Base-by-base conservation (phyloP, 2,113 vertebrate species). In the Lophochroa leadbeateri region DNA sequence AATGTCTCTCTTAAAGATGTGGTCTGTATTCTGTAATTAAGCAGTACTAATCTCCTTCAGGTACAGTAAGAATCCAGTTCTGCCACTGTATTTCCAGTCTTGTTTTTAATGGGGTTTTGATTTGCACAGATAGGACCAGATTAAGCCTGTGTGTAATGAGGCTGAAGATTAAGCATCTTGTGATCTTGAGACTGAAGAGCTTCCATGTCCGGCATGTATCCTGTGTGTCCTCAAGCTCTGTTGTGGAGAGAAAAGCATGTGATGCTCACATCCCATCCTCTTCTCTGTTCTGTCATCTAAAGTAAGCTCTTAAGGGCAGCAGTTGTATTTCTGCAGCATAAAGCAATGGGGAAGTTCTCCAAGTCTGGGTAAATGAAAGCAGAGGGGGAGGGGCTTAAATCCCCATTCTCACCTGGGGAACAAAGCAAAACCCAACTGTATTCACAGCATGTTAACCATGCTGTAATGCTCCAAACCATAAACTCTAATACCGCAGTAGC, bases 221-320 rank as follows among this genome's bases (percentile, higher is more conserved):
- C 44, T 53, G 11, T 13, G 28, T 39, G 44, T 53, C 21, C 31
- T 44, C 21, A 46, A 20, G 70, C 70, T 77, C 43, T 24, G 41
- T 82, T 2, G 0, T 19, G 27, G 33, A 43, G 39, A 58, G 68
- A 35, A 67, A 60, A 55, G 58, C 0, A 0, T 1, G 0, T 37
- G 21, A 60, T 0, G 2, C 49, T 50, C 2, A 3, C 18, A 6
- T 53, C 29, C 31, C 39, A 4, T 35, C 63, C 49, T 27, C 29
- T 13, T 17, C 7, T 63, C 28, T 69, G 47, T 49, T 60, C 60
- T 23, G 23, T 55, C 63, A 27, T 33, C 49, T 47, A 28, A 47
- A 74, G 37, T 29, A 52, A 90, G 63, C 43, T 86, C 17, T 27
- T 24, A 0, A 52, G 57, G 57, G 33, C 55, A 46, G 47, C 2